Conservation (phyloP, 2,113 vertebrate genomes). For the Bambusicola thoracicus region DNA sequence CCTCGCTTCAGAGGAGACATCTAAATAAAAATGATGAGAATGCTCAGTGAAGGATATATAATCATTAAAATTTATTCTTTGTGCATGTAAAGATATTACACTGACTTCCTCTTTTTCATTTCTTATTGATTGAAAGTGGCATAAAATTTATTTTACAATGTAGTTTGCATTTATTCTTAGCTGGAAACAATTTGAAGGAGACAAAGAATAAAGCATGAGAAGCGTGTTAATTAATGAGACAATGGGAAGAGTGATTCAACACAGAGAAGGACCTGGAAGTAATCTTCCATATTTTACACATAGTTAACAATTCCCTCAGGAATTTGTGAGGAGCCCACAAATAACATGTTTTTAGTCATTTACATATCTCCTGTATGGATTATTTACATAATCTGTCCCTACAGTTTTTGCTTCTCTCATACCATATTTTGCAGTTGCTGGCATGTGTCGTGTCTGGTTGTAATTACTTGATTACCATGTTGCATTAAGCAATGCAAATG, state of each 20-base stretch:
- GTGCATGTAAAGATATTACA: not conserved
- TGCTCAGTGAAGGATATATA: not conserved
- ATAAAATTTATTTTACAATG: not conserved
- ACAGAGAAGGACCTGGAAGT: slow-evolving; percentile 7
- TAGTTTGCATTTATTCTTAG: not conserved
- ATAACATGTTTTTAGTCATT: not conserved
- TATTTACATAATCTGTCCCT: not conserved
- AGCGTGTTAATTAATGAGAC: not conserved
- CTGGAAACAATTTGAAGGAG: slow-evolving; percentile 18
- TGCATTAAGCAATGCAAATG: not conserved
- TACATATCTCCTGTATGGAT: not conserved
- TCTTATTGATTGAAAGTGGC: not conserved
- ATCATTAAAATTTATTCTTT: not conserved
- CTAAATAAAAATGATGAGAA: not conserved
- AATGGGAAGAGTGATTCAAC: not conserved
- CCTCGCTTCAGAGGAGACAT: not conserved
- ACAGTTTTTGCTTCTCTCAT: not conserved
- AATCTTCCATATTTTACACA: not conserved
- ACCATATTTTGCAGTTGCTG: not conserved
- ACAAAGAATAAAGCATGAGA: not conserved
- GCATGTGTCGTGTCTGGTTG: not conserved
- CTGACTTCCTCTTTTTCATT: not conserved
- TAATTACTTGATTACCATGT: slow-evolving; percentile 7
- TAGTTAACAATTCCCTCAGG: not conserved
- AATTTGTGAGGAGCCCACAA: not conserved